Percentiles rank a stretch among this genome's conserved stretches.
Conservation (phyloP, 2,888 invertebrate species). For the Drosophila kokeensis region DNA sequence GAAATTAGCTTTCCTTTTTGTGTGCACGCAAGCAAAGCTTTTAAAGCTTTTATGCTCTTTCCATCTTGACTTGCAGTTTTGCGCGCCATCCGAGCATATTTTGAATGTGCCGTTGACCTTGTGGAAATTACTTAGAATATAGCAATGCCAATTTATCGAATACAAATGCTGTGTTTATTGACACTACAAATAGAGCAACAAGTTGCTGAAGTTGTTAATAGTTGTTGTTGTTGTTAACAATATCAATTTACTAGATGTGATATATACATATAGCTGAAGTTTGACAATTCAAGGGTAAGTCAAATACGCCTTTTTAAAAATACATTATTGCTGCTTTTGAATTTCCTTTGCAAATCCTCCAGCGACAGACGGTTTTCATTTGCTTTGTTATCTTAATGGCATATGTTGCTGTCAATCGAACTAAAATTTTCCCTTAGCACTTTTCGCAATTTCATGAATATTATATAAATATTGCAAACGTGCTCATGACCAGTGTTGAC, state of each 20-base stretch:
- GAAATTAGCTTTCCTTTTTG: constrained; percentile 48
- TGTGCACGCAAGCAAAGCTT: constrained; percentile 50
- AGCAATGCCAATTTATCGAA: constrained; percentile 1
- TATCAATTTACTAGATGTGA: constrained; percentile 13
- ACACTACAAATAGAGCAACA: not conserved
- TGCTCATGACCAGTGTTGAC: constrained; percentile 11
- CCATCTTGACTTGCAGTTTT: constrained; percentile 31
- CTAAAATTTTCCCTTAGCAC: not conserved
- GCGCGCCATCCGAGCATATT: constrained; percentile 40
- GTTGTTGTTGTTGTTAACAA: not conserved
- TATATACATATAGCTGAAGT: constrained; percentile 5
- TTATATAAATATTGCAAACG: constrained; percentile 33
- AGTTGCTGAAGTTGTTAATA: not conserved
- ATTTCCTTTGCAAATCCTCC: not conserved
- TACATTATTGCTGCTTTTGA: not conserved
- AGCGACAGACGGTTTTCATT: not conserved
- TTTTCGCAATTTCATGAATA: constrained; percentile 7
- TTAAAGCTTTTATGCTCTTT: constrained; percentile 30
- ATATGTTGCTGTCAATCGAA: constrained; percentile 2
- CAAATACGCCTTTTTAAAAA: not conserved
- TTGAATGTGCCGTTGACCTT: constrained; percentile 18
- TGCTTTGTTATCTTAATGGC: not conserved
- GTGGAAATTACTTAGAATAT: not conserved
- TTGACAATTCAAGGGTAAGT: constrained; percentile 22
- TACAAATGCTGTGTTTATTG: constrained; percentile 25